Evolutionary conservation across 1,140 invertebrate species (phyloP).

Genomic region (Patella vulgata): DNA sequence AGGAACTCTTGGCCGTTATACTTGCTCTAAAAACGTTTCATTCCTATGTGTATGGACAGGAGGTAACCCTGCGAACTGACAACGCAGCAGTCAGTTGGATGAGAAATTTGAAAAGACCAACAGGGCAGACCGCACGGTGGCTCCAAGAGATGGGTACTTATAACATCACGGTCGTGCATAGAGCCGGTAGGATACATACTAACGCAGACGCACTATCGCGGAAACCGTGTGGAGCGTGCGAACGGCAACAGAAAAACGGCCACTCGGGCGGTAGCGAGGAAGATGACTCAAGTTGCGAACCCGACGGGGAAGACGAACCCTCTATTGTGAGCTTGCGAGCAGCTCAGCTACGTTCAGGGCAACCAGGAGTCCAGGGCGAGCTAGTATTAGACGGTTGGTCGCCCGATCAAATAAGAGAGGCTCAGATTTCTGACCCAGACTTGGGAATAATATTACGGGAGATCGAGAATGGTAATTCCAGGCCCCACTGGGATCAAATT

Average conservation of each 20-base stretch:
- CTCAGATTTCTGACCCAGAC: no score
- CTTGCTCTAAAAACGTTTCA: slow-evolving; percentile 31
- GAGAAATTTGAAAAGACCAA: slow-evolving; percentile 32
- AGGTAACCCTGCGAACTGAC: slow-evolving; percentile 40
- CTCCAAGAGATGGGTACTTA: slow-evolving; percentile 40
- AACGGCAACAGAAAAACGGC: slow-evolving; percentile 8
- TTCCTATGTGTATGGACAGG: slow-evolving; percentile 38
- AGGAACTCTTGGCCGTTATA: slow-evolving; percentile 43
- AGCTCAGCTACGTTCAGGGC: no score
- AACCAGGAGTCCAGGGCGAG: no score
- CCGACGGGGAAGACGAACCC: no score
- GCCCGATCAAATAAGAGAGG: no score
- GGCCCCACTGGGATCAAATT: slow-evolving; percentile 20
- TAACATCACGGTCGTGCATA: slow-evolving; percentile 41
- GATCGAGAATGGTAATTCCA: no score
- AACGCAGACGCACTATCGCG: slow-evolving; percentile 49
- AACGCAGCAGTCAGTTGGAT: slow-evolving; percentile 48
- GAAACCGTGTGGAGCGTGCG: slow-evolving; percentile 25
- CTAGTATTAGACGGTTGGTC: no score
- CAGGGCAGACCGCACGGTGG: slow-evolving; percentile 46
- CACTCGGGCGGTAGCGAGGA: no score
- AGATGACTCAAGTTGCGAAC: no score
- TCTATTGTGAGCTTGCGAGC: no score
- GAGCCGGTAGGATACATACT: slow-evolving; percentile 38
- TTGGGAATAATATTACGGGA: no score